Percentiles rank a stretch among this genome's conserved stretches.
These are phyloP conservation scores for Beaufortia kweichowensis DNA, from an alignment of 2,113 vertebrate genomes.

Conservation along the genomic window DNA sequence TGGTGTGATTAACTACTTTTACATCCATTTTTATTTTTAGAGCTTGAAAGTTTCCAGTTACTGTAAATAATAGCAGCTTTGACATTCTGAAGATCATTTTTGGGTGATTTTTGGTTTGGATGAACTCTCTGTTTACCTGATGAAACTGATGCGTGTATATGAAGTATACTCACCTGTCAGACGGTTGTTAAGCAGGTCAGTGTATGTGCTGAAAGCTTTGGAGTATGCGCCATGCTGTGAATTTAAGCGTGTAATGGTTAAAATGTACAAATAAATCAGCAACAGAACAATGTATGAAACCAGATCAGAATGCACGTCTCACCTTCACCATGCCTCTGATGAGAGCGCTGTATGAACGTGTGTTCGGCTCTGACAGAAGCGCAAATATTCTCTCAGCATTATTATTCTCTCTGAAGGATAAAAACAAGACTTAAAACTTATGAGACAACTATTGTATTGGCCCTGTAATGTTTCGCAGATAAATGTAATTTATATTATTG, in stretches of 20 bases:
- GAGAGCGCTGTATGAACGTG: slow-evolving; percentile 83
- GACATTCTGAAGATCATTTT: too few species aligned
- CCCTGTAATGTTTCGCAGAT: neutral
- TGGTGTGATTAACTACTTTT: too few species aligned
- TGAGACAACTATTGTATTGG: neutral
- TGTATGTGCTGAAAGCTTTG: slow-evolving; percentile 82
- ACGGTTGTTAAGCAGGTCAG: slow-evolving; percentile 84
- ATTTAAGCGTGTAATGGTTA: neutral
- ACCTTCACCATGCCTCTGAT: slow-evolving; percentile 97
- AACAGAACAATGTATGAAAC: too few species aligned
- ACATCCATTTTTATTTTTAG: too few species aligned
- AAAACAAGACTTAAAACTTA: neutral
- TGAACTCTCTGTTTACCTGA: neutral
- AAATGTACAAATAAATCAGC: neutral
- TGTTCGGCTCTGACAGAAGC: slow-evolving; percentile 85
- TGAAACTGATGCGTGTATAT: too few species aligned
- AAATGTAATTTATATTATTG: neutral
- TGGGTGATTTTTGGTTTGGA: too few species aligned
- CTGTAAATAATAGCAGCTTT: too few species aligned
- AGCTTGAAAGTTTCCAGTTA: too few species aligned
- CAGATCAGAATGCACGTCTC: neutral
- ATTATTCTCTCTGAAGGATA: slow-evolving; percentile 74
- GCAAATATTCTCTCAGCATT: slow-evolving; percentile 91
- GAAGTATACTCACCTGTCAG: slow-evolving; percentile 77
- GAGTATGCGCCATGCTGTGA: slow-evolving; percentile 76